Evolutionary conservation across 2,113 vertebrate genomes (phyloP).

Genomic region (Xiphophorus maculatus): DNA sequence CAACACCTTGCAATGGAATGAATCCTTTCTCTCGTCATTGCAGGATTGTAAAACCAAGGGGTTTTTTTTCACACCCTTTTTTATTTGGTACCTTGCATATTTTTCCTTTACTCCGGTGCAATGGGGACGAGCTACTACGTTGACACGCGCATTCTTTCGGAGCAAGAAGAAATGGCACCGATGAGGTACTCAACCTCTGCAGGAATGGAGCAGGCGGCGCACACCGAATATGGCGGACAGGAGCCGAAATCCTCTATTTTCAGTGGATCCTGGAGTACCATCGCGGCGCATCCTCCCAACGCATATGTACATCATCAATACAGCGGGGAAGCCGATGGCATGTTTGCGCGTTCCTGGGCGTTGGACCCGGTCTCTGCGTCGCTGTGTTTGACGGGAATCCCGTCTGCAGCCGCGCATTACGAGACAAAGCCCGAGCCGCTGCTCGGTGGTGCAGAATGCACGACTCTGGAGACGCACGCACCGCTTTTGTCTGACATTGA

Average conservation of each 20-base stretch:
- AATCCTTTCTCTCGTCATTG: slow-evolving; percentile 82
- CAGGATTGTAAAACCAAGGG: slow-evolving; percentile 36
- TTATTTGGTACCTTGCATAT: slow-evolving; percentile 16
- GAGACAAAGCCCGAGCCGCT: slow-evolving; percentile 96
- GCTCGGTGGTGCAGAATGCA: slow-evolving; percentile 85
- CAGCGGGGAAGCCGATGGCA: slow-evolving; percentile 88
- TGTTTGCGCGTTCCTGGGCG: slow-evolving; percentile 94
- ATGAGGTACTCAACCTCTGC: slow-evolving; percentile 84
- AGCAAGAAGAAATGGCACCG: slow-evolving; percentile 88
- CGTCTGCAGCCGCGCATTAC: slow-evolving; percentile 88
- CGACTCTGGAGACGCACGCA: slow-evolving; percentile 92
- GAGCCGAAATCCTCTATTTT: slow-evolving; percentile 93
- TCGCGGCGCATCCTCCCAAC: slow-evolving; percentile 84
- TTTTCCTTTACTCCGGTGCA: slow-evolving; percentile 34
- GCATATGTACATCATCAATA: slow-evolving; percentile 90
- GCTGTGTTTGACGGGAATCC: slow-evolving; percentile 93
- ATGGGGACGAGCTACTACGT: slow-evolving; percentile 94
- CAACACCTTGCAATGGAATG: slow-evolving; percentile 85
- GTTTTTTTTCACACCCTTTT: slow-evolving; percentile 1
- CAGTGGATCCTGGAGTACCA: slow-evolving; percentile 91
- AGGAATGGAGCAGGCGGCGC: slow-evolving; percentile 84
- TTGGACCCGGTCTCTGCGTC: slow-evolving; percentile 92
- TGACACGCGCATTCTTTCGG: slow-evolving; percentile 89
- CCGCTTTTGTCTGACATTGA: slow-evolving; percentile 92
- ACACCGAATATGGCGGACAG: slow-evolving; percentile 91